Evolutionary conservation across 2,113 vertebrate genomes (phyloP).

Genomic region (Eptesicus fuscus): DNA sequence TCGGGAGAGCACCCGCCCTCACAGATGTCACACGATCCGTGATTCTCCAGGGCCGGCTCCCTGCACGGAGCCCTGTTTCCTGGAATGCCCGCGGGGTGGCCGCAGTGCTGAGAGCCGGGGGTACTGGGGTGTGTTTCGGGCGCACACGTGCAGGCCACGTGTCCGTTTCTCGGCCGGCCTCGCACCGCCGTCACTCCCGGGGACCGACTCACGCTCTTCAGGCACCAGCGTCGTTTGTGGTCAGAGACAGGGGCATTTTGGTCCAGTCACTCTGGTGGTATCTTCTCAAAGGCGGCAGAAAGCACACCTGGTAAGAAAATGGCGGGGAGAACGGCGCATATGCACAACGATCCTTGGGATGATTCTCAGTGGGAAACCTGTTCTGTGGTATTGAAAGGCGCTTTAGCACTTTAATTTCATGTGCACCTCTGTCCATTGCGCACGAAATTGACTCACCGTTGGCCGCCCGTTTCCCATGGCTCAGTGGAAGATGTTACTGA

Average conservation of each 20-base stretch:
- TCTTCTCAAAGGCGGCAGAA: not conserved
- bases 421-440: not conserved
- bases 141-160: not conserved
- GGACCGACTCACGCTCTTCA: not conserved
- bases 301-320: not conserved
- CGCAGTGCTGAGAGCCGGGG: not conserved
- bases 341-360: not conserved
- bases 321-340: no score
- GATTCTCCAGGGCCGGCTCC: not conserved
- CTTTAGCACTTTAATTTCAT: constrained; percentile 30
- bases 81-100: not conserved
- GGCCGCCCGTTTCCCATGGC: not conserved
- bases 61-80: not conserved
- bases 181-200: not conserved
- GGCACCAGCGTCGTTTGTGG: not conserved
- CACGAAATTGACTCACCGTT: not conserved
- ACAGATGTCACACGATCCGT: accelerated
- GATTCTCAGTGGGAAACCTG: not conserved
- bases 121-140: not conserved
- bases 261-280: not conserved
- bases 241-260: not conserved
- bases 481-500: not conserved
- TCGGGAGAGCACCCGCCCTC: not conserved
- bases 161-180: not conserved
- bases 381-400: not conserved